Evolutionary conservation across 2,113 vertebrate species (phyloP).

Genomic region (Eublepharis macularius): DNA sequence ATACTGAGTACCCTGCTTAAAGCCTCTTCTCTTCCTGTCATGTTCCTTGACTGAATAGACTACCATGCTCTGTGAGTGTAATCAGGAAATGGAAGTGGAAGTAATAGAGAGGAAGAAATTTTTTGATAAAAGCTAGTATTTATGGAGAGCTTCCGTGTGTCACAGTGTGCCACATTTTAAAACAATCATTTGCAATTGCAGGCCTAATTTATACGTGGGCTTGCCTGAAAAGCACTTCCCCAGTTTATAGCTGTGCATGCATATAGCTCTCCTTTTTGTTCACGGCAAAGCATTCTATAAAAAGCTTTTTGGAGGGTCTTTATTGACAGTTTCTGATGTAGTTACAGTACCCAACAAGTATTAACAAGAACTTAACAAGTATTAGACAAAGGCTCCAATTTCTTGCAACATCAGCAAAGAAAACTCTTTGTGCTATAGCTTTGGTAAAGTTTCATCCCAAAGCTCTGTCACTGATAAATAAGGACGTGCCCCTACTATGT

Average conservation of each 20-base stretch:
- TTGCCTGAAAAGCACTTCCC: not conserved
- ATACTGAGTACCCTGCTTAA: not conserved
- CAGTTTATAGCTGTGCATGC: fast-evolving
- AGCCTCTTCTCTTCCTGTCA: not conserved
- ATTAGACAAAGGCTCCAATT: not conserved
- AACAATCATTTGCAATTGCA: fast-evolving
- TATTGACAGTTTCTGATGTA: not conserved
- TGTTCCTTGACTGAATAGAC: not conserved
- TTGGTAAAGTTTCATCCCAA: slow-evolving; percentile 6
- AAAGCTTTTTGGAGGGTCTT: not conserved
- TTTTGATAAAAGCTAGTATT: slow-evolving; percentile 5
- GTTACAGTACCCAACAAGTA: not conserved
- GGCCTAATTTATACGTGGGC: not conserved
- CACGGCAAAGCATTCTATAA: not conserved
- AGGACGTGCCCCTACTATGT: slow-evolving; percentile 28
- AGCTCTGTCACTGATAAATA: not conserved
- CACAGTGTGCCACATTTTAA: not conserved
- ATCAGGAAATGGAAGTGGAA: not conserved
- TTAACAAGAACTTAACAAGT: not conserved
- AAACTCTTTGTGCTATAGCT: not conserved
- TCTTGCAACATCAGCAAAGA: not conserved
- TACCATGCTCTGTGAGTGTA: not conserved
- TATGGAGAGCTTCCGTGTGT: not conserved
- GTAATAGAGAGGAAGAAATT: slow-evolving; percentile 2
- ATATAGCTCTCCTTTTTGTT: not conserved